Evolutionary conservation across 1,140 invertebrate species (phyloP).

Genomic region (Pentalonia nigronervosa): DNA sequence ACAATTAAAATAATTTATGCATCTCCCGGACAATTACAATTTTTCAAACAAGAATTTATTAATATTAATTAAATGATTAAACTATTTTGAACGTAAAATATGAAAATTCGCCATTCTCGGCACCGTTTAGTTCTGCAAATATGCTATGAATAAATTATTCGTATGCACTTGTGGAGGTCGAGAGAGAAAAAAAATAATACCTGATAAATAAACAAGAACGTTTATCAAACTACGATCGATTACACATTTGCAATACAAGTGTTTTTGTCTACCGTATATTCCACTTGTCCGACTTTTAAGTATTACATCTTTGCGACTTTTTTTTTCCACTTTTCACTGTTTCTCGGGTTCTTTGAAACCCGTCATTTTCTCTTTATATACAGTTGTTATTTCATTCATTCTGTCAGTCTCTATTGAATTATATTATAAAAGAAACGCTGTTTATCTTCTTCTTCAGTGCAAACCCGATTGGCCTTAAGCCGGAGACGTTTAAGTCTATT

Average conservation of each 20-base stretch:
- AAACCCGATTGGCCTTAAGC: constrained; percentile 13
- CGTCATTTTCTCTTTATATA: constrained; percentile 22
- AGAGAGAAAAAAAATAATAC: constrained; percentile 16
- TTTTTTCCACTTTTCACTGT: not conserved
- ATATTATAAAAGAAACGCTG: constrained; percentile 28
- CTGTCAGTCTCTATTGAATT: constrained; percentile 1
- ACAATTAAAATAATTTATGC: not conserved
- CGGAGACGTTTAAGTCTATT: not conserved
- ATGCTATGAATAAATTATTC: constrained; percentile 11
- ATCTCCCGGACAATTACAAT: not conserved
- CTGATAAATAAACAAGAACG: constrained; percentile 28
- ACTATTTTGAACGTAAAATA: not conserved
- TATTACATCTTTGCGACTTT: constrained; percentile 32
- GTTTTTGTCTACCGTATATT: not conserved
- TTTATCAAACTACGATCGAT: constrained; percentile 24
- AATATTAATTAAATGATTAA: not conserved
- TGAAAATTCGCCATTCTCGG: not conserved
- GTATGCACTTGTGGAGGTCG: not conserved
- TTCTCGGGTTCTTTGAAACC: constrained; percentile 7
- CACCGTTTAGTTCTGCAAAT: not conserved
- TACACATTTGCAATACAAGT: not conserved
- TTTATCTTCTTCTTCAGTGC: not conserved
- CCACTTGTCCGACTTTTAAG: constrained; percentile 29
- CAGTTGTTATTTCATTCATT: constrained; percentile 1
- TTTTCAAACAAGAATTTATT: not conserved